Conservation (phyloP, 30 jellyfish, hydroid and myxozoan genomes). For the Hydractinia symbiolongicarpus region DNA sequence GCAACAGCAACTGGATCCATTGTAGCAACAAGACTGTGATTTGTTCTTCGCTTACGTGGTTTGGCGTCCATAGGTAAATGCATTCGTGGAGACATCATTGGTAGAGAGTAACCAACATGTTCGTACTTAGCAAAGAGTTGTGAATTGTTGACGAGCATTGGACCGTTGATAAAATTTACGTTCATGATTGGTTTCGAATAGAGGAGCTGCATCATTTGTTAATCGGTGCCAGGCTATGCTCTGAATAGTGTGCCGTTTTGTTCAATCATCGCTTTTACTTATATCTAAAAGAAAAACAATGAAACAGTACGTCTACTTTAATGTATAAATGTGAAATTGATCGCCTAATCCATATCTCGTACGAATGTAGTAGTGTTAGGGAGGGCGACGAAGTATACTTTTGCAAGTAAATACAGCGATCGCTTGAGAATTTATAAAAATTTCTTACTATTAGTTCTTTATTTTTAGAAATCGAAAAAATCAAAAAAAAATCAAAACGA, state of each 20-base stretch:
- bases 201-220: conserved; percentile 20
- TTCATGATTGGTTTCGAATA: conserved; percentile 25
- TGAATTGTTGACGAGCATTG: background rate
- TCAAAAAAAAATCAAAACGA: background rate
- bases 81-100: conserved; percentile 12
- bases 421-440: too few relatives aligned
- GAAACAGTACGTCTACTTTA: background rate
- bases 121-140: conserved; percentile 31
- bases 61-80: conserved; percentile 21
- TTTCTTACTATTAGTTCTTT: too few relatives aligned
- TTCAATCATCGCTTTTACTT: conserved; percentile 4
- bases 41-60: conserved; percentile 56
- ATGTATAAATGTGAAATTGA: too few relatives aligned
- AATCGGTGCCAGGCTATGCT: background rate
- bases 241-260: background rate
- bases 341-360: too few relatives aligned
- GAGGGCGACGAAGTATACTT: too few relatives aligned
- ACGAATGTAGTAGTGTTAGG: too few relatives aligned
- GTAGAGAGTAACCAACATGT: conserved; percentile 19
- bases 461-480: too few relatives aligned
- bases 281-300: conserved; percentile 10
- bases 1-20: conserved; percentile 99
- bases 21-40: conserved; percentile 84
- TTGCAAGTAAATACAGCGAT: too few relatives aligned
- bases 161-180: conserved; percentile 6